Percentiles rank a stretch among this genome's conserved stretches.
Conservation (phyloP, 2,113 vertebrate species). For the Fulmarus glacialis region DNA sequence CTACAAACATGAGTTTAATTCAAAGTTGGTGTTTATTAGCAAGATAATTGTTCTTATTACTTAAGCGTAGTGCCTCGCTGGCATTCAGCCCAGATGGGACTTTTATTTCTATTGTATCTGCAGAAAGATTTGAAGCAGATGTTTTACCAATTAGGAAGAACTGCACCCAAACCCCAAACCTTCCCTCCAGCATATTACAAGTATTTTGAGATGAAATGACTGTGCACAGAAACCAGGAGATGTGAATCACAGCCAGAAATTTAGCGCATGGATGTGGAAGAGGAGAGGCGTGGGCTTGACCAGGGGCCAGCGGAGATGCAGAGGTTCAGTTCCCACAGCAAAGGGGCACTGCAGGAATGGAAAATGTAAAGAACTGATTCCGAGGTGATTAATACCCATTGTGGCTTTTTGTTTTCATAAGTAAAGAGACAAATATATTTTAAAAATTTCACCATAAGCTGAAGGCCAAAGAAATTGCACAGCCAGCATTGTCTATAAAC, state of each 20-base stretch:
- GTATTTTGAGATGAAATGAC: neutral
- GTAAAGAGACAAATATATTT: neutral
- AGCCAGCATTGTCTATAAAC: neutral
- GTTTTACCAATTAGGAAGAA: conserved; percentile 34
- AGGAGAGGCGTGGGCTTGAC: neutral
- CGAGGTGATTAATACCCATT: neutral
- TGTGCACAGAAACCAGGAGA: neutral
- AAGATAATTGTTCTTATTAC: conserved; percentile 66
- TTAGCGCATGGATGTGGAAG: neutral
- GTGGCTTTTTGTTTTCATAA: neutral
- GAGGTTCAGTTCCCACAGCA: neutral
- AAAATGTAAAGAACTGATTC: neutral
- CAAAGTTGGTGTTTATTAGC: conserved; percentile 67
- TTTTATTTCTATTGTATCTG: conserved; percentile 45
- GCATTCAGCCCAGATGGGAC: conserved; percentile 54
- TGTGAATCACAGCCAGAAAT: too few species aligned
- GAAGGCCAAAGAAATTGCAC: neutral
- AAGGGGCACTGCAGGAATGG: too few species aligned
- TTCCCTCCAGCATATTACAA: neutral
- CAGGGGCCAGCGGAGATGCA: rapidly evolving
- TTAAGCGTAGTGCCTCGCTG: conserved; percentile 39
- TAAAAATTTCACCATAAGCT: neutral
- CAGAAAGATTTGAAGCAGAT: conserved; percentile 53
- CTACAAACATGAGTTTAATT: conserved; percentile 66
- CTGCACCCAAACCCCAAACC: neutral